Conservation (phyloP, 2,888 invertebrate genomes). For the Drosophila histrio region DNA sequence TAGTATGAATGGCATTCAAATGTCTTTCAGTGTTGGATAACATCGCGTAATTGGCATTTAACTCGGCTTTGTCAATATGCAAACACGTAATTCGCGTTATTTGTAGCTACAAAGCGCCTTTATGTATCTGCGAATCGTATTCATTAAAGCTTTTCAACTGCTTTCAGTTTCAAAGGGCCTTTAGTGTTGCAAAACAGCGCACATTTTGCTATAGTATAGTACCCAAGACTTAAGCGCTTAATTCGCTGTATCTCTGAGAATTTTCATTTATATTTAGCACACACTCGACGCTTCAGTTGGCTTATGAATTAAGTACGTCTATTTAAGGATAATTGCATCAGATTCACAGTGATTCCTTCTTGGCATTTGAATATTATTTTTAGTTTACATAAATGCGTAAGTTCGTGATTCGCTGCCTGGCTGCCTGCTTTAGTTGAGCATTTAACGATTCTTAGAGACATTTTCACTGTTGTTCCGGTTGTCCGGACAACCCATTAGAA, state of each 20-base stretch:
- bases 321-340: background rate
- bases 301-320: background rate
- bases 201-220: background rate
- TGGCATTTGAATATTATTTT: constrained; percentile 6
- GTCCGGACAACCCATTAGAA: constrained; percentile 52
- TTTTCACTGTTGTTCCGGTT: constrained; percentile 46
- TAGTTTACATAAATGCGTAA: constrained; percentile 26
- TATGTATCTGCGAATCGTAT: background rate
- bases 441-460: constrained; percentile 34
- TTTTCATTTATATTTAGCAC: background rate
- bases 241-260: background rate
- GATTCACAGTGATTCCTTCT: constrained; percentile 20
- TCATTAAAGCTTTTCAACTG: background rate
- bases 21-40: background rate
- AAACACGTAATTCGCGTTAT: background rate
- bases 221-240: background rate
- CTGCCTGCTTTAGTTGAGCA: constrained; percentile 19
- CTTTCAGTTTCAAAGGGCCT: background rate
- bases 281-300: background rate
- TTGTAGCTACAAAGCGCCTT: background rate
- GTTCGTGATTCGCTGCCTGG: background rate
- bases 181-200: background rate
- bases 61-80: background rate
- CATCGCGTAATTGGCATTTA: background rate
- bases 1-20: background rate